Percentiles rank a stretch among this genome's conserved stretches.
phyloP scores from a whole-genome alignment of 1,140 invertebrate genomes.

The Drosophila ficusphila region DNA sequence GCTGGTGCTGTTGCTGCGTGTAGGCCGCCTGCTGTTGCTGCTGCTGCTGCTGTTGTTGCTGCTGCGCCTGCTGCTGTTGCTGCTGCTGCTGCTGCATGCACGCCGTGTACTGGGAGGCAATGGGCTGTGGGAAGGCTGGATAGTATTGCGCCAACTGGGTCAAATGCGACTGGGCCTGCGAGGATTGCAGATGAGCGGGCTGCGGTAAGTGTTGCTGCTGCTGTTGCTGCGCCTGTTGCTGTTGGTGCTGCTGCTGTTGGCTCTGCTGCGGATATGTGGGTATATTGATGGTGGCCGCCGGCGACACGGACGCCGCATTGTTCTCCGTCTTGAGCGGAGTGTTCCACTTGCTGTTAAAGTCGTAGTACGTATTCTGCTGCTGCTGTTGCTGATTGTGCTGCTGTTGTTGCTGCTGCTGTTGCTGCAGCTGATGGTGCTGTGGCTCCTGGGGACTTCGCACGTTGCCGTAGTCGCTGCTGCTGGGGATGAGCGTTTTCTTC shows the following conservation, averaged over 20 bases:
- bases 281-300: slow-evolving; percentile 80
- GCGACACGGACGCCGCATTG: slow-evolving; percentile 74
- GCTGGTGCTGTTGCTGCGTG: slow-evolving; percentile 82
- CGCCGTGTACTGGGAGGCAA: slow-evolving; percentile 80
- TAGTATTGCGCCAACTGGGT: slow-evolving; percentile 78
- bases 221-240: slow-evolving; percentile 75
- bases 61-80: slow-evolving; percentile 83
- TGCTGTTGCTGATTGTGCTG: slow-evolving; percentile 72
- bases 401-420: slow-evolving; percentile 72
- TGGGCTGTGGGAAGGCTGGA: slow-evolving; percentile 81
- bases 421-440: slow-evolving; percentile 73
- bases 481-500: slow-evolving; percentile 79
- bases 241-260: slow-evolving; percentile 78
- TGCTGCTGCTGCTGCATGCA: slow-evolving; percentile 83
- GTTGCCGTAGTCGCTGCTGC: slow-evolving; percentile 70
- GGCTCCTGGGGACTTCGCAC: slow-evolving; percentile 75
- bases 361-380: slow-evolving; percentile 79
- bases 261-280: slow-evolving; percentile 84
- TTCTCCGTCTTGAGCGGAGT: slow-evolving; percentile 78
- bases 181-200: slow-evolving; percentile 79
- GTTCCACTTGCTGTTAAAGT: slow-evolving; percentile 83
- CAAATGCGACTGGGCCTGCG: slow-evolving; percentile 78
- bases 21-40: slow-evolving; percentile 79
- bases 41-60: slow-evolving; percentile 71
- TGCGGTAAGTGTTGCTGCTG: slow-evolving; percentile 77